These are phyloP conservation scores for Scopus umbretta DNA, from an alignment of 2,113 vertebrate genomes.

Conservation along the genomic window DNA sequence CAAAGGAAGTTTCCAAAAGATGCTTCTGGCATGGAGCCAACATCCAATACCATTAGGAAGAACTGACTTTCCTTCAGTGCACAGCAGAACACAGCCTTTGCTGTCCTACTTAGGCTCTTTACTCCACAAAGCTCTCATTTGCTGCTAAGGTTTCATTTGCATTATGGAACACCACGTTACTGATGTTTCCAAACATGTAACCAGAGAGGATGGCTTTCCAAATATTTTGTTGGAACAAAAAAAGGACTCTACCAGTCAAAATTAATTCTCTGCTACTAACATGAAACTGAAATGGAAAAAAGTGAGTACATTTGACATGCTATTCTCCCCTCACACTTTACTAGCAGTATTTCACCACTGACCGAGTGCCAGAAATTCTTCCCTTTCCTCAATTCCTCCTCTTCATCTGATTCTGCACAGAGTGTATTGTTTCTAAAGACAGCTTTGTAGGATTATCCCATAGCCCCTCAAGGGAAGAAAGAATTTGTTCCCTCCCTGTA, in stretches of 20 bases:
- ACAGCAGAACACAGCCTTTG: slow-evolving; percentile 62
- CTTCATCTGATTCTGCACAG: not conserved
- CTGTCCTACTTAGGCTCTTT: slow-evolving; percentile 66
- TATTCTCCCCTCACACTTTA: not conserved
- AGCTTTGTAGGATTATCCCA: not conserved
- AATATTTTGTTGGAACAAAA: not conserved
- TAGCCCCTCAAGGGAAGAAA: not conserved
- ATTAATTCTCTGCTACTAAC: not conserved
- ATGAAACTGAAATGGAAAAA: not conserved
- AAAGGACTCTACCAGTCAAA: not conserved
- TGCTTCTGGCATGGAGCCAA: slow-evolving; percentile 44
- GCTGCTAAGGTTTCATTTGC: slow-evolving; percentile 53
- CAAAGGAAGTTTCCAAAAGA: slow-evolving; percentile 50
- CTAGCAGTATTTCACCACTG: not conserved
- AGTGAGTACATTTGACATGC: not conserved
- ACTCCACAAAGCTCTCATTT: slow-evolving; percentile 32
- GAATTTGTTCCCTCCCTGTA: not conserved
- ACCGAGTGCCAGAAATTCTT: not conserved
- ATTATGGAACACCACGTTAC: slow-evolving; percentile 41
- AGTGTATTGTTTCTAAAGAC: not conserved
- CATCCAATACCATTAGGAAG: slow-evolving; percentile 1
- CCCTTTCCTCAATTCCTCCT: not conserved
- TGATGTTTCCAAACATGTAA: slow-evolving; percentile 9
- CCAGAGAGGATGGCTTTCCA: not conserved
- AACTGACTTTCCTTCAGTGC: slow-evolving; percentile 48